Evolutionary conservation across 2,888 invertebrate species (phyloP).

Genomic region (Leucophora obtusa): DNA sequence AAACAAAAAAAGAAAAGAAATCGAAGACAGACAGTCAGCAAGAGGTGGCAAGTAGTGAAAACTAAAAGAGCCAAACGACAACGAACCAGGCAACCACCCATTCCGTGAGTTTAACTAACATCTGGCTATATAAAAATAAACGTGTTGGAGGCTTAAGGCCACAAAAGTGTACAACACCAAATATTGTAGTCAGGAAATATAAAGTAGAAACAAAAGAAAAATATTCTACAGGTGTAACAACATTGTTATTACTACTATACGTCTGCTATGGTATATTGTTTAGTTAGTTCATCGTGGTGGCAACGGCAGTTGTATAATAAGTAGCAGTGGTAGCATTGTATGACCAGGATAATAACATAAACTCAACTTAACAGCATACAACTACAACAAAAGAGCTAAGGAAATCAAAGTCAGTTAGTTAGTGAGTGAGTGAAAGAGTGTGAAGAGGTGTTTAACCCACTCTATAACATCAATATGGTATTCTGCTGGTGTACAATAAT

Average conservation of each 20-base stretch:
- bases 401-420: slow-evolving; percentile 60
- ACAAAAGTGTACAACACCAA: slow-evolving; percentile 49
- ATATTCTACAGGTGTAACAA: slow-evolving; percentile 66
- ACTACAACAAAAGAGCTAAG: slow-evolving; percentile 12
- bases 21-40: background rate
- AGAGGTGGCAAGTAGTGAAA: slow-evolving; percentile 7
- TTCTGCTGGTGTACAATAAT: background rate
- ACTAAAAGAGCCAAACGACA: background rate
- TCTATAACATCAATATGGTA: slow-evolving; percentile 18
- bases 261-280: background rate
- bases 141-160: slow-evolving; percentile 59
- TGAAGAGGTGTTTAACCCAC: slow-evolving; percentile 27
- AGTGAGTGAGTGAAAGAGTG: slow-evolving; percentile 67
- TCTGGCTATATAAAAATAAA: slow-evolving; percentile 44
- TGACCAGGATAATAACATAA: slow-evolving; percentile 54
- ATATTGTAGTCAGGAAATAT: slow-evolving; percentile 52
- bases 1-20: background rate
- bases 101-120: slow-evolving; percentile 11
- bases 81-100: slow-evolving; percentile 11
- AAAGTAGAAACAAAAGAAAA: slow-evolving; percentile 46
- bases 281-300: background rate
- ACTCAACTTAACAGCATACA: slow-evolving; percentile 15
- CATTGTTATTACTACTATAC: slow-evolving; percentile 44
- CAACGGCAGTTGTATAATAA: slow-evolving; percentile 1
- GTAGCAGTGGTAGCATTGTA: background rate